Evolutionary conservation across 2,888 invertebrate genomes (phyloP), one percentile per base, ranked within the genome.

Genomic region (Euphydryas editha): DNA sequence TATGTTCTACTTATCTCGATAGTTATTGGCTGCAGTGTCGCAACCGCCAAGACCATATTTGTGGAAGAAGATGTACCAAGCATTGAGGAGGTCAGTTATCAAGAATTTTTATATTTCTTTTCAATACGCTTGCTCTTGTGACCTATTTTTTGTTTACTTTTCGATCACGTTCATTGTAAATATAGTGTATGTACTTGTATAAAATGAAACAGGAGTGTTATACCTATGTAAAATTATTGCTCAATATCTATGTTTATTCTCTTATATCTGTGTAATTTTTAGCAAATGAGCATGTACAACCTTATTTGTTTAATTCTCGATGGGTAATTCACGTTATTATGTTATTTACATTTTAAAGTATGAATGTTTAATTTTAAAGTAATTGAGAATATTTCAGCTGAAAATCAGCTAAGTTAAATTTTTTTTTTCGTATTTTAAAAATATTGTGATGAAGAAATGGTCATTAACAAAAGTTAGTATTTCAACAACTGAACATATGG

Each of bases 21-120:
- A 20, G 15, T 79, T 18, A 15, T 76, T 62, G 70, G 69, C 24
- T 65, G 75, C 55, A 72, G 72, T 75, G 70, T 70, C 17, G 86
- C 79, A 64, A 70, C 70, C 44, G 78, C 83, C 56, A 77, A 73
- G 67, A 87, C 88, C 3, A 82, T 88, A 66, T 90, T 81, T 73
- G 69, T 85, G 73, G 87, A 88, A 69, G 72, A 84, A 21, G 81
- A 81, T 54, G 65, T 78, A 1, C 85, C 85, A 51, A 82, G 85
- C 1, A 39, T 44, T 10, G 85, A 87, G 65, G 86, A 90, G 88
- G 90, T 90, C 73, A 81, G 87, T 83, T n/a, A 5, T 64, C 42
- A 58, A 39, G 39, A 59, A 46, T 54, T 37, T 59, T 54, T 54
- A n/a, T 8, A 10, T 36, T 13, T 56, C n/a, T 61, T 42, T 46